Conservation (phyloP, 2,113 vertebrate species). For the Ia io region DNA sequence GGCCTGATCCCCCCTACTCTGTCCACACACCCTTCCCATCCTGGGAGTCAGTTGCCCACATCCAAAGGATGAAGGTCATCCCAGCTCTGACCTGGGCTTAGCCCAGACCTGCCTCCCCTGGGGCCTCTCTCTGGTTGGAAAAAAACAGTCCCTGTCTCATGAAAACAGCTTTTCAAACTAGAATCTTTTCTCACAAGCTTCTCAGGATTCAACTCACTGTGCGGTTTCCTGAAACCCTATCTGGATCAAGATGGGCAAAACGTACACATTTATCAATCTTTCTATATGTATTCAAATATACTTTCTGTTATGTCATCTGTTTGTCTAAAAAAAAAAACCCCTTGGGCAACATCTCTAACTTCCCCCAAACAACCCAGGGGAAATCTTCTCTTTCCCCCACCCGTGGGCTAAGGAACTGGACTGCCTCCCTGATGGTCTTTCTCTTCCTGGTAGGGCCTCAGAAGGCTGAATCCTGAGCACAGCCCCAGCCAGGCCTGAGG, state of each 20-base stretch:
- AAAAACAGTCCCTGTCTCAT: background rate
- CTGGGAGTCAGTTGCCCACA: background rate
- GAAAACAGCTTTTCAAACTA: background rate
- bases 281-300: background rate
- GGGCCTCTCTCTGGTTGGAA: constrained; percentile 29
- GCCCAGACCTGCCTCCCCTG: constrained; percentile 57
- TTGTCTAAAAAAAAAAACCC: constrained; percentile 23
- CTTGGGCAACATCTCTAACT: background rate
- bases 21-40: background rate
- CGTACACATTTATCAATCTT: background rate
- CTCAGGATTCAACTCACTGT: background rate
- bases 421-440: background rate
- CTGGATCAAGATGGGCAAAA: constrained; percentile 23
- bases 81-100: constrained; percentile 39
- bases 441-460: background rate
- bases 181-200: constrained; percentile 22
- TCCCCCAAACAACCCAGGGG: background rate
- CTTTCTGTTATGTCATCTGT: constrained; percentile 11
- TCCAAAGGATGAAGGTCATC: background rate
- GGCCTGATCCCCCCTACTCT: background rate
- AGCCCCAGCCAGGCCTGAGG: background rate
- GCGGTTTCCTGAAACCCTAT: background rate
- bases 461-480: background rate
- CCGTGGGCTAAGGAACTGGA: background rate
- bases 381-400: background rate